Base-by-base conservation (phyloP, 1,140 invertebrate species). In the Drosophila carrolli region DNA sequence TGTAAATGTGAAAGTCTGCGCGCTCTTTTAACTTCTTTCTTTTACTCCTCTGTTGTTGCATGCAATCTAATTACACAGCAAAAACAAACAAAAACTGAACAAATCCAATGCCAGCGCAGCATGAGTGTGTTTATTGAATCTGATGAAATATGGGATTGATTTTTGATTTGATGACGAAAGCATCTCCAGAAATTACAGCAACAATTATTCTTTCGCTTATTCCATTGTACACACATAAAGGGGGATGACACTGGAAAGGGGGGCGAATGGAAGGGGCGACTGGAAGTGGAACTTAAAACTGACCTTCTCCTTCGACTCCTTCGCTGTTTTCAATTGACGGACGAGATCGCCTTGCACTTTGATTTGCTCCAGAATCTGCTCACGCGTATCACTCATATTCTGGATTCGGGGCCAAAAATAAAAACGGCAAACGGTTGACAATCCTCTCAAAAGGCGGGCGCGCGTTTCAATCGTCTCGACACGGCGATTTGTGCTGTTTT, bases 261-360 rank as follows among this genome's bases (percentile, higher is more conserved):
- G 19, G 41, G n/a, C 9, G 11, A 23, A 23, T 23, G 23, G 23
- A 23, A 37, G 14, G 40, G 63, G 44, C 16, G 23, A 27, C 29
- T 32, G 46, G 50, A 56, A 14, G 32, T 44, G 54, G 35, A 46
- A 40, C 51, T 40, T n/a, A 32, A 57, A 46, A 81, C 83, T 93
- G 93, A 96, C 96, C 95, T 95, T 95, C 75, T 94, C 94, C 92
- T 93, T 95, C 37, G 95, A 94, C 91, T 96, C 96, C 93, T 97
- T 97, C 11, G 95, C 94, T 72, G 95, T 93, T 93, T 98, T 98
- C 61, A 97, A 93, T 93, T 96, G 95, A 90, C 97, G 93, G 9
- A 98, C 97, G 72, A 97, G 81, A 92, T 97, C 96, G 63, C 96
- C 95, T 93, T 97, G 97, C 78, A 94, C 92, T 93, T 96, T 96